Conservation (phyloP, 1,140 invertebrate species). For the Periplaneta americana region DNA sequence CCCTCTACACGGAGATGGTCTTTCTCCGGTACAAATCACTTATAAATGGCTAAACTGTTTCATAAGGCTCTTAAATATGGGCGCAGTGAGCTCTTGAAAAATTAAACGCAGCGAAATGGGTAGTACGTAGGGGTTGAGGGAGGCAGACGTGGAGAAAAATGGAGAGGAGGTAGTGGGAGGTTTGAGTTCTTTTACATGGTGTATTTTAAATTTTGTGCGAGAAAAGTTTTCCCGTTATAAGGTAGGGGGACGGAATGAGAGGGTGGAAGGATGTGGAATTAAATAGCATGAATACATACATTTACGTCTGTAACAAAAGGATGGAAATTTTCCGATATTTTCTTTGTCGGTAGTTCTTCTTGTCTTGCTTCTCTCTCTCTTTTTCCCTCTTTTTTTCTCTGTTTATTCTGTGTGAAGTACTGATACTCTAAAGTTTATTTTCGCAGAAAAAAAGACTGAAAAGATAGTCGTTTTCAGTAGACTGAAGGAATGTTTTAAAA, state of each 20-base stretch:
- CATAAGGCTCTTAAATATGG: background rate
- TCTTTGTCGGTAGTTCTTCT: background rate
- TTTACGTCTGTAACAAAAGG: background rate
- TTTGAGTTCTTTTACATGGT: background rate
- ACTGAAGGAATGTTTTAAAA: too few relatives aligned
- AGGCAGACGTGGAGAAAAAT: too few relatives aligned
- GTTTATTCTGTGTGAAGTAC: too few relatives aligned
- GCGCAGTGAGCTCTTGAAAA: background rate
- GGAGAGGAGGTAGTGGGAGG: too few relatives aligned
- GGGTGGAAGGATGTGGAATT: background rate
- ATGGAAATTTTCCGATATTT: background rate
- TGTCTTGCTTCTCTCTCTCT: background rate
- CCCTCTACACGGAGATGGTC: background rate
- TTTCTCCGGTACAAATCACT: background rate
- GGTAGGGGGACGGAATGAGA: too few relatives aligned
- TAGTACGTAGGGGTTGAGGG: background rate
- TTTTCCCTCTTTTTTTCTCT: too few relatives aligned
- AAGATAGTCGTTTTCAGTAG: too few relatives aligned
- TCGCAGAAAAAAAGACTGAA: too few relatives aligned
- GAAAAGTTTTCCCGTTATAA: too few relatives aligned
- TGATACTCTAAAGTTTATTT: too few relatives aligned
- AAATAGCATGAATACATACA: background rate
- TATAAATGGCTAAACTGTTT: background rate
- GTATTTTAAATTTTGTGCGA: background rate
- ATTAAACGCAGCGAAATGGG: background rate